phyloP scores from a whole-genome alignment of 2,113 vertebrate species.

The Callithrix jacchus region DNA sequence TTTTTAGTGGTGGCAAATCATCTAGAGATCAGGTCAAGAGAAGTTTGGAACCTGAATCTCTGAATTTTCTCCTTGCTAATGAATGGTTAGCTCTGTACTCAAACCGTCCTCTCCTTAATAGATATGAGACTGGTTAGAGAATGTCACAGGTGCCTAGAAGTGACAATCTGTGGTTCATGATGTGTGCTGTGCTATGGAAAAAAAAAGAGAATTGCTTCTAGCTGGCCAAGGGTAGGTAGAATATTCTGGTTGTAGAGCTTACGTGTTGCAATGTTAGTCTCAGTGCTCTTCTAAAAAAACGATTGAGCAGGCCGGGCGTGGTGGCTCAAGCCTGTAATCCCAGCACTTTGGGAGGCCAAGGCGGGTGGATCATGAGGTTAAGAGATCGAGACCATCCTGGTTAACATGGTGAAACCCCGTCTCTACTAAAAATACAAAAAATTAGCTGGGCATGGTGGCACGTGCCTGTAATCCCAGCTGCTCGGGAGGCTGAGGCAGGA shows the following conservation, averaged over 20 bases:
- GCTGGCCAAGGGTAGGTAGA: background rate
- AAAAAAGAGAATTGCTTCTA: background rate
- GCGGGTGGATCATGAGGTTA: no score
- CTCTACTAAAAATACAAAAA: no score
- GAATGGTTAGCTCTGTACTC: background rate
- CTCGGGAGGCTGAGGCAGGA: no score
- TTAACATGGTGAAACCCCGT: no score
- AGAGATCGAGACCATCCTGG: no score
- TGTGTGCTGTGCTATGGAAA: background rate
- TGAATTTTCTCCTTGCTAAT: background rate
- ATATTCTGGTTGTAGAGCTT: background rate
- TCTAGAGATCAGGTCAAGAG: background rate
- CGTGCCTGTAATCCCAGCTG: no score
- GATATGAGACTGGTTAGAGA: background rate
- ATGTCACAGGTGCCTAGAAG: background rate
- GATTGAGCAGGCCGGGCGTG: no score
- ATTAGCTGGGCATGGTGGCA: no score
- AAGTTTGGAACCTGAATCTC: background rate
- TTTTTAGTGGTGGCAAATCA: background rate
- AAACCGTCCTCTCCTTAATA: background rate
- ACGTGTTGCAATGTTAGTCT: background rate
- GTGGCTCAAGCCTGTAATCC: no score
- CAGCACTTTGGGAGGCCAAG: no score
- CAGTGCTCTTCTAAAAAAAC: background rate
- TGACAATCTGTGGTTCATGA: background rate